Base-by-base conservation (phyloP, 2,113 vertebrate species). In the Cardinalis cardinalis region DNA sequence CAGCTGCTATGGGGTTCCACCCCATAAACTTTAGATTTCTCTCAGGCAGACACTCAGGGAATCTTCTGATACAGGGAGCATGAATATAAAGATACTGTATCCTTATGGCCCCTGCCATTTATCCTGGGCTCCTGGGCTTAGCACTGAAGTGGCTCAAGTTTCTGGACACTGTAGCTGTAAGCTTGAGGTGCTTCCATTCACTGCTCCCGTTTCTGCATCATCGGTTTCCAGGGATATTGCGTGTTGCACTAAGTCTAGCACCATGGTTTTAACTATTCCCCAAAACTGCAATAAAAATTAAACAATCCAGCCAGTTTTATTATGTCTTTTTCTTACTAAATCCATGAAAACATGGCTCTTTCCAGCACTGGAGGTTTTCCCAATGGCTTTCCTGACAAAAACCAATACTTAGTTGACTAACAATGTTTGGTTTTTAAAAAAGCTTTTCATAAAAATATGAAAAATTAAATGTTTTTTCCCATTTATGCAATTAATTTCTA, bases 311-410 rank as follows among this genome's bases (percentile, higher is more conserved):
- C 88, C 90, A 88, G 65, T 72, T 61, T 53, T 95, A 93, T 80
- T 76, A 94, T 86, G 68, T 84, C 84, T 93, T 43, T 90, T 87
- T 88, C 75, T 74, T 52, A 63, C 49, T 87, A 78, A 88, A 90
- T 93, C 86, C 31, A 36, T 87, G 46, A 93, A 92, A 95, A 87
- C 34, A 75, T 53, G 80, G 19, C 18, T 84, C 5, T 86, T 87
- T 74, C 31, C 52, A 86, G 65, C 31, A 34, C 44, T 93, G 86
- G 65, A 94, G 74, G 40, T 72, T 59, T 84, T 87, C 71, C 82
- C 58, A 63, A 25, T 43, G 68, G 40, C 24, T 72, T 85, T 89
- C 32, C 46, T 90, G 32, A 85, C 74, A 87, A 83, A 93, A 82
- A 56, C 24, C 64, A 90, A 24, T 87, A 72, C 83, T 79, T 90